Evolutionary conservation across 2,888 invertebrate genomes (phyloP), one percentile per base, ranked within the genome.

Genomic region (Pelosia muscerda): DNA sequence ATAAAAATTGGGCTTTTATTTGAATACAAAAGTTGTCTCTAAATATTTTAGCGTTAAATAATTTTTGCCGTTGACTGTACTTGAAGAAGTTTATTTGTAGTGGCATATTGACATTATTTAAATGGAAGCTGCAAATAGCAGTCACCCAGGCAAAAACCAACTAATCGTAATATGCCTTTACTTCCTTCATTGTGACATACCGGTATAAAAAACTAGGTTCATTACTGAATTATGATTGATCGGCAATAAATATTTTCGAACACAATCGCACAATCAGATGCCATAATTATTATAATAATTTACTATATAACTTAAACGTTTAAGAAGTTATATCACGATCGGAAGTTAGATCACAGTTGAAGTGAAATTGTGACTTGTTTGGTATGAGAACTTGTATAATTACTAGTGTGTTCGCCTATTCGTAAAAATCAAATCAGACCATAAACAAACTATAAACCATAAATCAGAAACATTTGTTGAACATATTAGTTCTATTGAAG

Each of bases 341-440:
- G 79, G 77, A 79, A 74, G 79, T 79, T 76, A 75, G 73, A 81
- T 69, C 68, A 42, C 19, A 42, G 19, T 53, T 22, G 9, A 57
- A 38, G 56, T 68, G 65, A 63, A 67, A 26, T 23, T 56, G 38
- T 57, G 54, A 26, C 22, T 2, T 3, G 63, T 42, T 49, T 54
- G 53, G 23, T 55, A 25, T 25, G 13, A 23, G 15, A 55, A 55
- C 11, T 13, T 25, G 25, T 23, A 54, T 23, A 22, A 11, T 28
- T 38, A 38, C 15, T 38, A 38, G 38, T 38, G 38, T 38, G 4
- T 38, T 38, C 19, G 42, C 5, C 42, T 8, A 19, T 42, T 19
- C 19, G 1, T 42, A 19, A 6, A 19, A 42, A 19, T 42, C 6
- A 19, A 19, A 42, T 42, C n/a, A n/a, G n/a, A n/a, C n/a, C n/a